Evolutionary conservation across 2,888 invertebrate genomes (phyloP), one percentile per base, ranked within the genome.

Genomic region (Crocallis elinguaria): DNA sequence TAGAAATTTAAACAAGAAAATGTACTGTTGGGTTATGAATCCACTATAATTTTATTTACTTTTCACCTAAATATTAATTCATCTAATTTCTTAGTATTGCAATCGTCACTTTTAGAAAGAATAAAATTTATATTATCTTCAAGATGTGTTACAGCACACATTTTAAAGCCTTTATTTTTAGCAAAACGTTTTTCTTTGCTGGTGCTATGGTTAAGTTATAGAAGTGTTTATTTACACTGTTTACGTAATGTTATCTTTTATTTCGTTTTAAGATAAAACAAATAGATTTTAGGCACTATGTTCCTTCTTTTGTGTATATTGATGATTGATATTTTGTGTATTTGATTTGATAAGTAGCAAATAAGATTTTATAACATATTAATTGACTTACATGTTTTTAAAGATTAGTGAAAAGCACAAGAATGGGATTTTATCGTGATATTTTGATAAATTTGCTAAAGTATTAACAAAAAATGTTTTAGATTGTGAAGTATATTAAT

Each of bases 371-470:
- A n/a, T n/a, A 36, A 36, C 19, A 21, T 12, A 25, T 14, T 23
- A 23, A 21, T 21, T 21, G 12, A 12, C 21, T 29, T 25, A 36
- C 12, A 23, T 39, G 30, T n/a, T 5, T 17, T 2, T 3, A 12
- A 17, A 21, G 16, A 29, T 42, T 16, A 17, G 17, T 25, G 25
- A 32, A 39, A 33, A 49, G 57, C 50, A 50, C 42, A 60, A 62
- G 41, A 49, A 59, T 49, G 23, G 53, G 44, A 49, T 62, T 59
- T 60, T 57, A 64, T 49, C 60, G 63, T 69, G 62, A 67, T 67
- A 71, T 72, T 64, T 54, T 42, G 55, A 52, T 49, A 46, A 58
- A 51, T 60, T 60, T 58, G 58, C 43, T 35, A 38, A 49, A 45
- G 42, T 59, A 63, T 59, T 54, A 39, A 54, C 54, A 61, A 30